Conservation (phyloP, 2,113 vertebrate species). For the crab-eating macaque (Macaca fascicularis) region T2T-MFA8v1.1 NC_088381.1:148650001-148650500, state of each 20-base stretch:
- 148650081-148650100: background rate
- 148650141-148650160: background rate
- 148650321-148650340: too few relatives aligned
- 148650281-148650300: too few relatives aligned
- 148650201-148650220: background rate
- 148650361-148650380: too few relatives aligned
- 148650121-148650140: background rate
- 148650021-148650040: slow-evolving; percentile 2
- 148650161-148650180: background rate
- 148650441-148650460: too few relatives aligned
- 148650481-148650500: too few relatives aligned
- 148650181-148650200: background rate
- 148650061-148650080: background rate
- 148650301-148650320: too few relatives aligned
- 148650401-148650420: too few relatives aligned
- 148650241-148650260: background rate
- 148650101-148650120: background rate
- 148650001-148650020: background rate
- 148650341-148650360: too few relatives aligned
- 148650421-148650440: too few relatives aligned
- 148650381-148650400: too few relatives aligned
- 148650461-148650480: too few relatives aligned
- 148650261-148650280: background rate
- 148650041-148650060: background rate
- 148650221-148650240: background rate